Base-by-base conservation (phyloP, 2,113 vertebrate species). In the Rutilus rutilus region DNA sequence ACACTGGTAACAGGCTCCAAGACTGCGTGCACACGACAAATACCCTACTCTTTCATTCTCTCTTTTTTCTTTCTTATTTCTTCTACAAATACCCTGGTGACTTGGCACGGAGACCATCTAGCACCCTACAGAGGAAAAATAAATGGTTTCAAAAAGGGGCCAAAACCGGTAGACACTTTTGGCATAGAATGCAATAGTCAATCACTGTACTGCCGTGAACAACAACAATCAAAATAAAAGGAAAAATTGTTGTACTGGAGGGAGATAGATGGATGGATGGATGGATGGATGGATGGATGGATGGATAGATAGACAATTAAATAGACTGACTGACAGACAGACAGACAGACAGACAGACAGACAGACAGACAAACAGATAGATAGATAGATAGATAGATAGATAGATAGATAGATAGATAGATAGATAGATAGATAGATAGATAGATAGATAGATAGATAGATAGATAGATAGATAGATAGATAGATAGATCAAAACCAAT, bases 201-300 rank as follows among this genome's bases (percentile, higher is more conserved):
- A 33, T 77, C 3, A 2, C 27, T 21, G 75, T 17, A 52, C 50
- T 54, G 27, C 10, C 14, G 21, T 39, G 11, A 78, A 21, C 52
- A 27, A 21, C 52, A 23, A 59, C 17, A 78, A 78, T 23, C 8
- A 42, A 9, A 42, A 8, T 8, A 42, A 42, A 42, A 42, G 42
- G 42, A 10, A 42, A 42, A 42, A 42, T 2, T 10, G 8, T 42
- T 42, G 42, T 42, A 9, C 42, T 42, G 42, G 8, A 42, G 42
- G 42, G 8, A 42, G 8, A 42, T 42, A 2, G 39, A 42, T 39
- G 0, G 39, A 8, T 42, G 6, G 42, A 42, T 9, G 1, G 42
- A 42, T 2, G 0, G 39, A 42, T 0, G 9, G 39, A 42, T 2
- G 0, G 39, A 42, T 2, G 0, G 7, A 42, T 2, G 1, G 1